Evolutionary conservation across 2,888 invertebrate genomes (phyloP).

Genomic region (Conchocele bisecta): DNA sequence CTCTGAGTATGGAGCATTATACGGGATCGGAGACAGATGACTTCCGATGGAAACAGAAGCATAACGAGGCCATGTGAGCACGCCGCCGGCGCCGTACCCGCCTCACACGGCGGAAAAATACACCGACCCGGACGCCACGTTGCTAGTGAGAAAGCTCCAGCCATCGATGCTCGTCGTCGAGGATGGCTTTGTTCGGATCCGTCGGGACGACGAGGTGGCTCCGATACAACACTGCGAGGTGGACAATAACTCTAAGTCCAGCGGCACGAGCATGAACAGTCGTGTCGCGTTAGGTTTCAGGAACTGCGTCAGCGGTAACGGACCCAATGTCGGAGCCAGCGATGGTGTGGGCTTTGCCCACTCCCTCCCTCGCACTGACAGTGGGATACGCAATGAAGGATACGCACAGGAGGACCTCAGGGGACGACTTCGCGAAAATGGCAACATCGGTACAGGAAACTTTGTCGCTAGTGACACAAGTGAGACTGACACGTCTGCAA

Average conservation of each 20-base stretch:
- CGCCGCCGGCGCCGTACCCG: conserved; percentile 38
- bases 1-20: conserved; percentile 41
- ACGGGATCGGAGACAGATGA: conserved; percentile 47
- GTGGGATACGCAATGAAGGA: conserved; percentile 24
- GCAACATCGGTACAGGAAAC: too few relatives aligned
- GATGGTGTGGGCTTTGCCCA: conserved; percentile 9
- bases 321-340: conserved; percentile 4
- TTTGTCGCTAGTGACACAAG: neutral
- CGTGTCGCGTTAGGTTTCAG: conserved; percentile 69
- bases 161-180: conserved; percentile 93
- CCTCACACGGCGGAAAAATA: conserved; percentile 54
- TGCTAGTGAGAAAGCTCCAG: conserved; percentile 47
- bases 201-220: conserved; percentile 86
- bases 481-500: neutral
- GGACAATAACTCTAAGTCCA: conserved; percentile 39
- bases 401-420: conserved; percentile 29
- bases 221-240: conserved; percentile 54
- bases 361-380: too few relatives aligned
- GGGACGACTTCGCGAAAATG: conserved; percentile 22
- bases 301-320: conserved; percentile 13
- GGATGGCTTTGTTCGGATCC: conserved; percentile 93
- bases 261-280: conserved; percentile 58
- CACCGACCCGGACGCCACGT: conserved; percentile 49
- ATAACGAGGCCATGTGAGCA: too few relatives aligned
- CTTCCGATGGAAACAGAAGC: conserved; percentile 45